Evolutionary conservation across 2,888 invertebrate species (phyloP), one percentile per base, ranked within the genome.

Genomic region (Leptopilina syphax): DNA sequence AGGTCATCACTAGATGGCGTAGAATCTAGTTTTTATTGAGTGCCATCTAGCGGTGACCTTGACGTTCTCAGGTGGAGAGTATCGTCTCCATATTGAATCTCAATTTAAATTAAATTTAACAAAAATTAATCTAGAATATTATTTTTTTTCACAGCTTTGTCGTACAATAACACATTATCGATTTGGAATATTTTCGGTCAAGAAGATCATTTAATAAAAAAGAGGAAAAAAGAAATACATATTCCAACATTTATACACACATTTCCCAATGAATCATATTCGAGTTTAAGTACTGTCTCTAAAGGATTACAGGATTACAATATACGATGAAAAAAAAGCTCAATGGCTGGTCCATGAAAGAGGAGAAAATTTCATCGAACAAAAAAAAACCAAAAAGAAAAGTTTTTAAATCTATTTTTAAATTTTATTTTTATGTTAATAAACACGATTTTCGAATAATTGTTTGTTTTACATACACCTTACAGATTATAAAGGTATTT

Each of bases 151-250:
- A 27, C 68, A 90, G 90, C 86, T 24, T 66, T 84, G 50, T 86
- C 86, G n/a, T 67, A 65, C 7, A 78, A 77, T 1, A 85, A 86
- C 3, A 80, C 83, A 4, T 44, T 89, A 8, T 77, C 83, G 0
- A 82, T 87, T 63, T 89, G 88, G 88, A 86, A 90, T 76, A 88
- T 90, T 76, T 90, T 90, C 66, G 90, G 89, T 1, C 78, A 85
- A 77, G 84, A 87, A 41, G 65, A 50, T 7, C 60, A 80, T 0
- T 80, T 79, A 18, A 65, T 77, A 66, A 81, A 9, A 9, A 80
- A 80, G 34, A 34, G 34, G 66, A 77, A 18, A 73, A 54, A 63
- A 54, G 44, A 9, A 10, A 9, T 0, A 6, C 1, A 47, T 54
- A 5, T 78, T 12, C 70, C 1, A 70, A 67, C 3, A 34, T 68